phyloP scores from a whole-genome alignment of 2,113 vertebrate genomes.

The Oncorhynchus gorbuscha region DNA sequence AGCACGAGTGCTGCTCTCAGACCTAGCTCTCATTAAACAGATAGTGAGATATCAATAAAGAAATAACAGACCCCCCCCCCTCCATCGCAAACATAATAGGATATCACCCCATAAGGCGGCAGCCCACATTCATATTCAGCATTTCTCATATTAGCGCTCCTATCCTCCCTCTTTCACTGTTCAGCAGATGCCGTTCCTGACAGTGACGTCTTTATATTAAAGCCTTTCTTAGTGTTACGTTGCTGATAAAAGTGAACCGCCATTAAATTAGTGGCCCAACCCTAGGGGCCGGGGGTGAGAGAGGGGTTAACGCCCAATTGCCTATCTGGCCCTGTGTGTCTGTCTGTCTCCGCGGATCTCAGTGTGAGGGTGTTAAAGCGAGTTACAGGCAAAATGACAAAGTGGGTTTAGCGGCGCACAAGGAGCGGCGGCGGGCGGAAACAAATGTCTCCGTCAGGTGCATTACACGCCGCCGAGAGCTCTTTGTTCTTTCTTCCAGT shows the following conservation, averaged over 20 bases:
- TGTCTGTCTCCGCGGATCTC: too few relatives aligned
- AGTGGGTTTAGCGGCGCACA: conserved; percentile 21
- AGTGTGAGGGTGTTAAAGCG: conserved; percentile 42
- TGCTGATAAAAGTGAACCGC: conserved; percentile 48
- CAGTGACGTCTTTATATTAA: conserved; percentile 29
- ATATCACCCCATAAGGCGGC: conserved; percentile 39
- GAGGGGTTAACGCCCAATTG: conserved; percentile 44
- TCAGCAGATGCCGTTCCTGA: conserved; percentile 48
- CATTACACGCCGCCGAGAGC: conserved; percentile 18
- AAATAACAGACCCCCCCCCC: conserved; percentile 36
- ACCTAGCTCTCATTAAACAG: conserved; percentile 47
- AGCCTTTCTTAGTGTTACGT: conserved; percentile 22
- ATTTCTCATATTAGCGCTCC: conserved; percentile 44
- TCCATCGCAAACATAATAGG: conserved; percentile 57
- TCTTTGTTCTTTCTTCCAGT: conserved; percentile 36
- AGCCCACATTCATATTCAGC: conserved; percentile 55
- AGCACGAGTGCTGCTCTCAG: conserved; percentile 1
- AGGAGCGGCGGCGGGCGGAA: conserved; percentile 11
- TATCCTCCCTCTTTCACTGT: conserved; percentile 4
- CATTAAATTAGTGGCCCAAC: conserved; percentile 57
- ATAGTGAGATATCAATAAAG: conserved; percentile 47
- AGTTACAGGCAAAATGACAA: conserved; percentile 44
- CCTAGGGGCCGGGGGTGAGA: conserved; percentile 24
- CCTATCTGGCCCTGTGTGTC: conserved; percentile 14
- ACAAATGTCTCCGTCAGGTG: background rate